Conservation (phyloP, 2,888 invertebrate species). For the Agrochola lychnidis region DNA sequence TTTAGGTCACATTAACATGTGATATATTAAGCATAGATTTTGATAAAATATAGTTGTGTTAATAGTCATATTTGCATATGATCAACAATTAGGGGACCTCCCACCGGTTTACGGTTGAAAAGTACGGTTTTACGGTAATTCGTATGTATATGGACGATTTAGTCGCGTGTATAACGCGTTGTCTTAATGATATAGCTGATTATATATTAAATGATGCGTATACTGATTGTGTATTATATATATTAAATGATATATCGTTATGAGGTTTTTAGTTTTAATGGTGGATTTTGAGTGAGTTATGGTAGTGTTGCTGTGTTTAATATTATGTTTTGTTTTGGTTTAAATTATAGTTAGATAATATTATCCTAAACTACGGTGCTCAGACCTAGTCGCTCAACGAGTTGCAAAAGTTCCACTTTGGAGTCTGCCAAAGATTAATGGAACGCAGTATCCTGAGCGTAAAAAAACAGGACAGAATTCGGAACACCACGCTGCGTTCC, state of each 20-base stretch:
- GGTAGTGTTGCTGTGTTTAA: neutral
- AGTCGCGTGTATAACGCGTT: slow-evolving; percentile 80
- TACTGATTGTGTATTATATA: slow-evolving; percentile 49
- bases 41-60: slow-evolving; percentile 71
- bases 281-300: slow-evolving; percentile 27
- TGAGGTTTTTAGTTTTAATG: slow-evolving; percentile 46
- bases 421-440: no score
- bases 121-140: slow-evolving; percentile 78
- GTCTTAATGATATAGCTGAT: slow-evolving; percentile 65
- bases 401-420: no score
- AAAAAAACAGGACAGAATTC: no score
- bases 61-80: slow-evolving; percentile 82
- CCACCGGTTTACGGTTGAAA: slow-evolving; percentile 77
- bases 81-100: slow-evolving; percentile 87
- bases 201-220: slow-evolving; percentile 57
- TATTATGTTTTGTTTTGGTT: slow-evolving; percentile 17
- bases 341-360: neutral
- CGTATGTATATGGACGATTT: slow-evolving; percentile 80
- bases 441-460: no score
- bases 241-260: slow-evolving; percentile 54
- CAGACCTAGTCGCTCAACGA: no score
- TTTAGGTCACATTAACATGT: slow-evolving; percentile 56
- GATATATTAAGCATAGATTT: slow-evolving; percentile 56
- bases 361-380: no score
- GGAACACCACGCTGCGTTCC: neutral